Conservation (phyloP, 2,888 invertebrate species). For the Coremacera marginata region DNA sequence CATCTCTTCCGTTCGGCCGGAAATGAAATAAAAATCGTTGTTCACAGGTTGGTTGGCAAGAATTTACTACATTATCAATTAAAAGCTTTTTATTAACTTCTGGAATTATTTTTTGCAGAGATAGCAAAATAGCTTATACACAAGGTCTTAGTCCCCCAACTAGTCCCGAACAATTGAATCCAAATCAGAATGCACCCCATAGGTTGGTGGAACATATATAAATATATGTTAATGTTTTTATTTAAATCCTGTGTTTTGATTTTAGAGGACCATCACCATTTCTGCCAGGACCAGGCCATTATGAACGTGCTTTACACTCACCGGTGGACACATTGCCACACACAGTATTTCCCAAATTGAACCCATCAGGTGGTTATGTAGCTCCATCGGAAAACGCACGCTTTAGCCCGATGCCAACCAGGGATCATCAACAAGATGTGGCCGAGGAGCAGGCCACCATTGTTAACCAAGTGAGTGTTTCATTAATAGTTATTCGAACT, state of each 20-base stretch:
- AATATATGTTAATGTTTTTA: neutral
- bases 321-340: slow-evolving; percentile 70
- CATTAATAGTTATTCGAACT: neutral
- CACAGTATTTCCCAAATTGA: slow-evolving; percentile 71
- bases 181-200: slow-evolving; percentile 65
- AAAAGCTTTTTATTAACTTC: neutral
- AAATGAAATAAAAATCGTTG: slow-evolving; percentile 82
- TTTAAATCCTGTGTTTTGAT: neutral
- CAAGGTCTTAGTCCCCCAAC: slow-evolving; percentile 67
- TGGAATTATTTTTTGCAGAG: slow-evolving; percentile 53
- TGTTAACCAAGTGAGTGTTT: slow-evolving; percentile 66
- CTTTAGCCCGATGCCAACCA: slow-evolving; percentile 68
- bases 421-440: slow-evolving; percentile 69
- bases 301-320: slow-evolving; percentile 64
- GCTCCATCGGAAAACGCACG: slow-evolving; percentile 58
- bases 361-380: slow-evolving; percentile 68
- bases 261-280: slow-evolving; percentile 71
- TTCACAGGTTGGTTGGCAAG: slow-evolving; percentile 73
- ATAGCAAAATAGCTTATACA: slow-evolving; percentile 68
- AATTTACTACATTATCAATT: neutral
- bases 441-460: slow-evolving; percentile 68
- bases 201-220: slow-evolving; percentile 64
- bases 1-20: slow-evolving; percentile 86
- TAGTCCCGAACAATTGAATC: slow-evolving; percentile 52
- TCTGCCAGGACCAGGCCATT: slow-evolving; percentile 71